phyloP scores from a whole-genome alignment of 37 sponge, comb jelly and placozoan species.

The Geodia barretti region DNA sequence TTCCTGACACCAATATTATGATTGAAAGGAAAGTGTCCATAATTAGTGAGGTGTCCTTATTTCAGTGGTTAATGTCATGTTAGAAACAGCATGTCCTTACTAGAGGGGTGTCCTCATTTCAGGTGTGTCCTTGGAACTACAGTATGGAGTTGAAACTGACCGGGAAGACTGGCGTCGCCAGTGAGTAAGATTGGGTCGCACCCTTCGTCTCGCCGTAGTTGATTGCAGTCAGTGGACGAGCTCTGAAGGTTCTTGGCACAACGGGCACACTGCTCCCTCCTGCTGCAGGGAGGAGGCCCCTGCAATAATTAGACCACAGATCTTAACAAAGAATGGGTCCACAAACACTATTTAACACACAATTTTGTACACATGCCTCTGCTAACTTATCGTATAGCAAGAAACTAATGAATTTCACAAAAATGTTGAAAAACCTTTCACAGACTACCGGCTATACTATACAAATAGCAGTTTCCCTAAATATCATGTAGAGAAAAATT shows the following conservation, averaged over 20 bases:
- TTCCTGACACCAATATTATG: neutral
- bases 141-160: too few relatives aligned
- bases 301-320: too few relatives aligned
- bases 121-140: too few relatives aligned
- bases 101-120: neutral
- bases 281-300: neutral
- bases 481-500: too few relatives aligned
- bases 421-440: too few relatives aligned
- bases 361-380: too few relatives aligned
- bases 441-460: too few relatives aligned
- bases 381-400: too few relatives aligned
- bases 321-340: too few relatives aligned
- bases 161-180: neutral
- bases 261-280: neutral
- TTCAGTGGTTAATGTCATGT: neutral
- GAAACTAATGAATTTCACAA: too few relatives aligned
- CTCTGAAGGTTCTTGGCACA: neutral
- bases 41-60: neutral
- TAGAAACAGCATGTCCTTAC: neutral
- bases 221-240: neutral
- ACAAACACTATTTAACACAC: too few relatives aligned
- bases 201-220: neutral
- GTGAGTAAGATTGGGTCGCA: neutral
- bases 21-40: neutral
- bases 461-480: too few relatives aligned